Base-by-base conservation (phyloP, 2,888 invertebrate species). In the Apodemia hepburni region DNA sequence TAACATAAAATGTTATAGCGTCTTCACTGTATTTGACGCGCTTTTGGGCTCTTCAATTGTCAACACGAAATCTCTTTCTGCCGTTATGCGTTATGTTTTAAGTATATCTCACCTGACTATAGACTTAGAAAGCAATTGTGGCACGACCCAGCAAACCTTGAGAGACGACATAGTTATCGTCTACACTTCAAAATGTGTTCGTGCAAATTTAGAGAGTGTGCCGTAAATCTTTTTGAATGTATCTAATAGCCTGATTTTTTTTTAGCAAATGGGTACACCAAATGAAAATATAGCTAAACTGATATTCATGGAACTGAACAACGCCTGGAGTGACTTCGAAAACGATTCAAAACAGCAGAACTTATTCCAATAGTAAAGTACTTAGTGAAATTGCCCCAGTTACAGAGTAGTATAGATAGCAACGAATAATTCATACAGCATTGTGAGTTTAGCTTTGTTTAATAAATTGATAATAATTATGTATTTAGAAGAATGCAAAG, bases 291-390 rank as follows among this genome's bases (percentile, higher is more conserved):
- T 99, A 73, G 99, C 99, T 9, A 98, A 97, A 90, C 92, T 98
- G 82, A 97, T 99, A 78, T 99, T 99, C 88, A 98, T 99, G 95
- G 99, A 99, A 90, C 92, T 99, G 71, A 99, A 99, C 88, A 99
- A 99, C 82, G 99, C 99, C 22, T 99, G 99, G 98, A 96, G 95
- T 74, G 98, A 98, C 80, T 99, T 99, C 86, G 98, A 98, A 82
- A 96, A 95, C 78, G 97, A 97, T 83, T 92, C 95, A 65, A 93
- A 95, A 70, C 96, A 97, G 79, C 96, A 96, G 81, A 96, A 96
- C 74, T 70, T 90, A 63, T 90, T 90, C 77, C 83, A 86, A 68
- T 81, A 81, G 66, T 82, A 82, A 80, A 60, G 49, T 57, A 22
- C 49, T 9, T 42, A 58, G 57, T 38, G 22, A 61, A 18, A 29